Evolutionary conservation across 2,113 vertebrate genomes (phyloP).

Genomic region (Oplegnathus fasciatus): DNA sequence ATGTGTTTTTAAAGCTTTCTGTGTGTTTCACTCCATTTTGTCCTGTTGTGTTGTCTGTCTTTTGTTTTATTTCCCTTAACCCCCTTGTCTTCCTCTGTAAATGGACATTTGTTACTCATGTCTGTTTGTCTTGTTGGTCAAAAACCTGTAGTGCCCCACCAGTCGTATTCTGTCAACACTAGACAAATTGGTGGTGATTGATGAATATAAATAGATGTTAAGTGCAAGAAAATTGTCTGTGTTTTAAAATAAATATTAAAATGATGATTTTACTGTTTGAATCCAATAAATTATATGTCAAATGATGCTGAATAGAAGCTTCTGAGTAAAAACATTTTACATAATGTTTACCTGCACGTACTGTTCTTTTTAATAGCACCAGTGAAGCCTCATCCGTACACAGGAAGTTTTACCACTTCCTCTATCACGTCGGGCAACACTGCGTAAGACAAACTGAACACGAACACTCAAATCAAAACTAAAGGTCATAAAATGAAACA

Average conservation of each 20-base stretch:
- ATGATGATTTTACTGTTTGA: slow-evolving; percentile 40
- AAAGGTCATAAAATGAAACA: slow-evolving; percentile 2
- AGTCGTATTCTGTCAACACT: slow-evolving; percentile 15
- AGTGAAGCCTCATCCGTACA: slow-evolving; percentile 53
- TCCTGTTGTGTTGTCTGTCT: slow-evolving; percentile 39
- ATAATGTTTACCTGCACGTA: neutral
- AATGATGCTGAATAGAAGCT: slow-evolving; percentile 28
- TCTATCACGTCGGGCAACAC: slow-evolving; percentile 4
- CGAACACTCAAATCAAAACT: neutral
- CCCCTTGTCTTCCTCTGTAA: slow-evolving; percentile 31
- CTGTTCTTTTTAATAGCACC: slow-evolving; percentile 11
- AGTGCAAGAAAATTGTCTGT: slow-evolving; percentile 48
- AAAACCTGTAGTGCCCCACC: slow-evolving; percentile 20
- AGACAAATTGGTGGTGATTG: slow-evolving; percentile 19
- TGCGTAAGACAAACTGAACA: neutral
- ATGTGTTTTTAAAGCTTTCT: slow-evolving; percentile 49
- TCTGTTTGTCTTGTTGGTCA: slow-evolving; percentile 60
- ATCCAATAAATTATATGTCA: slow-evolving; percentile 52
- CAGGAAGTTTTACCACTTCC: slow-evolving; percentile 82
- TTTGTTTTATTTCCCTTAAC: slow-evolving; percentile 16
- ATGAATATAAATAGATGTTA: slow-evolving; percentile 23
- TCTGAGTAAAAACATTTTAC: neutral
- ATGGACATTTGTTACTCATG: slow-evolving; percentile 36
- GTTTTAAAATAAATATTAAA: slow-evolving; percentile 46
- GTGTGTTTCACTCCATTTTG: slow-evolving; percentile 38